These are phyloP conservation scores for Amphiprion percula DNA, from an alignment of 2,113 vertebrate species.

Conservation along the genomic window DNA sequence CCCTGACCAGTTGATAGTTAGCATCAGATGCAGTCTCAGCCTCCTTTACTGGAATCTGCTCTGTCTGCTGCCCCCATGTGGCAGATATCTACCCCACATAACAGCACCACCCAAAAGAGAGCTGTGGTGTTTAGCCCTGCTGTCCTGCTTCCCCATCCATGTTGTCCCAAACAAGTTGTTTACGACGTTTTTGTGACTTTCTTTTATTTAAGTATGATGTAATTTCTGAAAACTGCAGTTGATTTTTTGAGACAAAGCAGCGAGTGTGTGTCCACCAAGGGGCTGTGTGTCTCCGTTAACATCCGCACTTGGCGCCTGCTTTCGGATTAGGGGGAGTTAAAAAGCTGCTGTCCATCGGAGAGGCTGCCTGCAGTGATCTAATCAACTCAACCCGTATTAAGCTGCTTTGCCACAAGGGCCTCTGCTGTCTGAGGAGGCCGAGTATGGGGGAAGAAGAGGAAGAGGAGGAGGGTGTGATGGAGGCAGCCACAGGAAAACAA, in stretches of 20 bases:
- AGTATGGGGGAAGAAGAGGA: constrained; percentile 19
- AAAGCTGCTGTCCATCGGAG: constrained; percentile 72
- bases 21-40: background rate
- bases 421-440: constrained; percentile 50
- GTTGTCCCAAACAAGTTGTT: constrained; percentile 46
- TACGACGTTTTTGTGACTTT: constrained; percentile 15
- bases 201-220: constrained; percentile 34
- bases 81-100: constrained; percentile 18
- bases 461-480: constrained; percentile 20
- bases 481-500: constrained; percentile 40
- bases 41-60: constrained; percentile 1
- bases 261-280: constrained; percentile 30
- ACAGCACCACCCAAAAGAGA: constrained; percentile 18
- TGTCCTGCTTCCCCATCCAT: constrained; percentile 18
- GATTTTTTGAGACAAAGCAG: constrained; percentile 38
- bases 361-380: constrained; percentile 78
- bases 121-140: background rate
- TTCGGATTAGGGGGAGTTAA: constrained; percentile 76
- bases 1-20: constrained; percentile 10
- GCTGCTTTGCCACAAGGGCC: constrained; percentile 73
- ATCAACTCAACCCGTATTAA: constrained; percentile 81
- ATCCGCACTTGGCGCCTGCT: constrained; percentile 40
- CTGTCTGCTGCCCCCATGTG: constrained; percentile 71
- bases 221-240: constrained; percentile 34
- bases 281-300: constrained; percentile 11